phyloP scores from a whole-genome alignment of 2,888 invertebrate species.

The Polyommatus iphigenia region DNA sequence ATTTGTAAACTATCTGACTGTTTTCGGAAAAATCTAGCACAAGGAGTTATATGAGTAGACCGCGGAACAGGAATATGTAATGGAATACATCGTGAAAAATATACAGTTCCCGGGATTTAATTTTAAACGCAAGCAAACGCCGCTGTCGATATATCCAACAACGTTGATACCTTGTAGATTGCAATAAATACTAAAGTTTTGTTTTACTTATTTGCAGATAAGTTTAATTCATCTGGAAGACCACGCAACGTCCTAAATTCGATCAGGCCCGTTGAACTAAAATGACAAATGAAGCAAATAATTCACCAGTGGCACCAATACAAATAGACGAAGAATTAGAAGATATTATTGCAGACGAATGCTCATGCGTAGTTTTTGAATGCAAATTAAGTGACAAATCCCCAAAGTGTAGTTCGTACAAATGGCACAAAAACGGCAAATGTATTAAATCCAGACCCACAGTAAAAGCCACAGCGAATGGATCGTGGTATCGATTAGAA shows the following conservation, averaged over 20 bases:
- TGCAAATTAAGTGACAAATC: constrained; percentile 42
- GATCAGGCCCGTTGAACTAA: not conserved
- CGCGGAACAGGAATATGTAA: no score
- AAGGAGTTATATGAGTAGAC: no score
- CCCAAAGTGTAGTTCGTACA: constrained; percentile 37
- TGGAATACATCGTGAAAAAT: not conserved
- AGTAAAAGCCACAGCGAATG: constrained; percentile 40
- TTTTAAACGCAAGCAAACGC: no score
- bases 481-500: constrained; percentile 43
- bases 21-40: no score
- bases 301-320: constrained; percentile 35
- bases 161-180: not conserved
- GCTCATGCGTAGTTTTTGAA: constrained; percentile 43
- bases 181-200: not conserved
- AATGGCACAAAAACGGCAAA: constrained; percentile 48
- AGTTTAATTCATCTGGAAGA: not conserved
- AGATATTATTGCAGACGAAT: constrained; percentile 44
- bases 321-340: constrained; percentile 44
- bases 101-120: not conserved
- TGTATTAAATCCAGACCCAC: constrained; percentile 37
- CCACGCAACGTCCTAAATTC: not conserved
- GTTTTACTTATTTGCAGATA: not conserved
- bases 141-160: not conserved
- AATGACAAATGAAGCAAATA: constrained; percentile 37
- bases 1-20: no score